Conservation (phyloP, 2,888 invertebrate genomes). For the Therioaphis trifolii region DNA sequence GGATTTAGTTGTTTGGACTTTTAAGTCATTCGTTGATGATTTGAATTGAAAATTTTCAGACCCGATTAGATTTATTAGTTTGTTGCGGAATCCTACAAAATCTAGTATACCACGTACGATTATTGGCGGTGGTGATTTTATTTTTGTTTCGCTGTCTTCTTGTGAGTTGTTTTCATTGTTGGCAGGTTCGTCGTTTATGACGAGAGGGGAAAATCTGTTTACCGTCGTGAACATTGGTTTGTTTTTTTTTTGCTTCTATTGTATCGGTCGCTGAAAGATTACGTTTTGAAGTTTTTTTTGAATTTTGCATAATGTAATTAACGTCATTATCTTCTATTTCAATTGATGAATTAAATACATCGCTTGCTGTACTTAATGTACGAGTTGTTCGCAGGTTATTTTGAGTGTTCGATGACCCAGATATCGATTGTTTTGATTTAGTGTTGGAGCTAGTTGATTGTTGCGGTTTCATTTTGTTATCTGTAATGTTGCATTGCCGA, state of each 20-base stretch:
- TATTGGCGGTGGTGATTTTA: not conserved
- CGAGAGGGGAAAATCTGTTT: not conserved
- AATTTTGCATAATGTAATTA: not conserved
- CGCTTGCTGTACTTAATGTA: not conserved
- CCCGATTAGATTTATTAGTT: not conserved
- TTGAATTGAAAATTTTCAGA: not conserved
- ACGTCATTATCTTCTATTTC: not conserved
- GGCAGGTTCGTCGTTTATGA: not conserved
- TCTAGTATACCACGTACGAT: not conserved
- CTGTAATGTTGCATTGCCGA: no score
- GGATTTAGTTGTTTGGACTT: slow-evolving; percentile 13
- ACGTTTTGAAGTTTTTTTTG: not conserved
- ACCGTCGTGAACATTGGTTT: not conserved
- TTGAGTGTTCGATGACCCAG: not conserved
- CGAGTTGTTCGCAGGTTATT: not conserved
- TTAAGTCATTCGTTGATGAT: slow-evolving; percentile 10
- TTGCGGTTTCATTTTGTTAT: not conserved
- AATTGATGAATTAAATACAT: not conserved
- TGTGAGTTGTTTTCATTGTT: no score
- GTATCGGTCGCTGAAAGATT: no score
- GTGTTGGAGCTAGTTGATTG: not conserved
- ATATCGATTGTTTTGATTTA: not conserved
- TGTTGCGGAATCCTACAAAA: not conserved
- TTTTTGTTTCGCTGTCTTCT: not conserved
- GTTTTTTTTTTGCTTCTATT: not conserved